Base-by-base conservation (phyloP, 2,797 vertebrate genomes). In the Uromys caudimaculatus region DNA sequence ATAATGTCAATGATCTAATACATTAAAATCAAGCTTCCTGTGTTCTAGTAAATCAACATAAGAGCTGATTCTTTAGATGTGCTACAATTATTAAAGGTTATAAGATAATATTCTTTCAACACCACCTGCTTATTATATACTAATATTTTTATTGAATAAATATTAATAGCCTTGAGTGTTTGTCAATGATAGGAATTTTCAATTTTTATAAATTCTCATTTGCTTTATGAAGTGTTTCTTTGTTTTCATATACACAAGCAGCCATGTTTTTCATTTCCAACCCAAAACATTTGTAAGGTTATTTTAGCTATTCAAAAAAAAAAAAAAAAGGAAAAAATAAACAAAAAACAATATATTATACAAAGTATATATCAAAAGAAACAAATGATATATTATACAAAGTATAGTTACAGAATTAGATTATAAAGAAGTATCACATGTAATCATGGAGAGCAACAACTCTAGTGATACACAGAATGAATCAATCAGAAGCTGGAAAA, bases 21-120 rank as follows among this genome's bases (percentile, higher is more conserved):
- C 93, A 93, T 98, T 98, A 98, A 98, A 97, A 96, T 83, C 87
- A 97, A 97, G 98, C 97, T 97, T 92, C 79, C 94, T 96, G 67
- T 97, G 96, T 97, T 97, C 97, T 87, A 92, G 96, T 92, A 97
- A 97, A 95, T 97, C 94, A 96, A 90, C 83, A 78, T 47, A 94
- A 92, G 67, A 97, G 95, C 96, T 98, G 97, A 98, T 91, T 96
- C 73, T 98, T 98, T 97, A 97, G 91, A 96, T 97, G 96, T 97
- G 95, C n/a, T 94, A 96, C 91, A 92, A 94, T 79, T 97, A 90
- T 95, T 97, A 97, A 93, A 93, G 82, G 81, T 95, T 96, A 93
- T 97, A 97, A 96, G 96, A 98, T 96, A 97, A 97, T 12, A 10
- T 96, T 96, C 97, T 94, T 0, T 4, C 54, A 95, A 93, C 94